These are phyloP conservation scores for Danionella cerebrum DNA, from an alignment of 2,113 vertebrate genomes.

Conservation along the genomic window DNA sequence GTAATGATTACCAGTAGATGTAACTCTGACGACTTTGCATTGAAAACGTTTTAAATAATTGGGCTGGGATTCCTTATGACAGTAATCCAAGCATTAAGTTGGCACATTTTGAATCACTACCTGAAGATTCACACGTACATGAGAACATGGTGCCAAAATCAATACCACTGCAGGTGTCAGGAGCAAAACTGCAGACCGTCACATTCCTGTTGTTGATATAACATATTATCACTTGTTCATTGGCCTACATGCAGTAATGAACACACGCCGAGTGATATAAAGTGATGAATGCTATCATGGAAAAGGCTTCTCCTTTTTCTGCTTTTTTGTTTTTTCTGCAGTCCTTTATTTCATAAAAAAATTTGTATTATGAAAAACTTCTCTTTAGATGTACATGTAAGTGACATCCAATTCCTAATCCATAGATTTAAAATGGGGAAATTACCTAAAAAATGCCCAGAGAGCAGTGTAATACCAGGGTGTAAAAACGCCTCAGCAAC, in stretches of 20 bases:
- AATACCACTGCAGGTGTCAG: conserved; percentile 32
- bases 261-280: conserved; percentile 1
- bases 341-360: too few relatives aligned
- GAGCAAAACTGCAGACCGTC: not conserved
- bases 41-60: not conserved
- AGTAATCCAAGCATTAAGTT: conserved; percentile 22
- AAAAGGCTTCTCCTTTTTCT: too few relatives aligned
- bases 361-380: too few relatives aligned
- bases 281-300: conserved; percentile 15
- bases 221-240: conserved; percentile 31
- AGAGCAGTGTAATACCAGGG: too few relatives aligned
- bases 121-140: conserved; percentile 11
- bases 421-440: too few relatives aligned
- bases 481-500: too few relatives aligned
- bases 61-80: conserved; percentile 8
- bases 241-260: conserved; percentile 17
- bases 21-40: not conserved
- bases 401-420: too few relatives aligned
- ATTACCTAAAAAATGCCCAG: too few relatives aligned
- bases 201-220: conserved; percentile 29
- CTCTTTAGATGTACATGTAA: too few relatives aligned
- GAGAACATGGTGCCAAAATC: conserved; percentile 27
- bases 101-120: not conserved
- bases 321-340: too few relatives aligned
- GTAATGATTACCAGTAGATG: not conserved